Percentiles rank a stretch among this genome's conserved stretches.
Evolutionary conservation across 1,140 invertebrate species (phyloP).

Genomic region (Triops longicaudatus): DNA sequence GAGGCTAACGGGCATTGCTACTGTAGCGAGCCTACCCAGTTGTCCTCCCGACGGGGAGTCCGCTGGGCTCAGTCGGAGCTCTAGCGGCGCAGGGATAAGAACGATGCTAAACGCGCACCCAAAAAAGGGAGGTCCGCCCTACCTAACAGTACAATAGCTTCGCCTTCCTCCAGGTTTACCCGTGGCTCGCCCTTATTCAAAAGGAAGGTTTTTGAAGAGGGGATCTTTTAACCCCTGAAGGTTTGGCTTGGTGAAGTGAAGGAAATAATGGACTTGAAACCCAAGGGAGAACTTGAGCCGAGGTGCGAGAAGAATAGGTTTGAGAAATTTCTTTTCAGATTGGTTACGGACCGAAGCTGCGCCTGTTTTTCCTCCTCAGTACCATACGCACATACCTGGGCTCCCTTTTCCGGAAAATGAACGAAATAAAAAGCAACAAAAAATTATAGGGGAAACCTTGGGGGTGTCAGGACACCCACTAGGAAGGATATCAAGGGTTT

Average conservation of each 20-base stretch:
- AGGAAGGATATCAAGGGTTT: conserved; percentile 8
- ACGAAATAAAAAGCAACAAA: neutral
- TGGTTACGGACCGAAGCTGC: neutral
- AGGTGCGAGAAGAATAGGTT: conserved; percentile 14
- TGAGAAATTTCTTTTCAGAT: neutral
- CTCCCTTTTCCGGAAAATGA: neutral
- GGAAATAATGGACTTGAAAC: neutral
- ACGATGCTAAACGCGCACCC: neutral
- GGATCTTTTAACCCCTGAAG: too few relatives aligned
- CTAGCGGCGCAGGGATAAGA: neutral
- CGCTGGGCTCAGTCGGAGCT: neutral
- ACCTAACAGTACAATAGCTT: neutral
- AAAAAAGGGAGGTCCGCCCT: neutral
- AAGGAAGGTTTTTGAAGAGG: too few relatives aligned
- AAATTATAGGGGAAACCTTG: neutral
- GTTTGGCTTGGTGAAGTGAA: neutral
- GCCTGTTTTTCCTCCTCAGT: neutral
- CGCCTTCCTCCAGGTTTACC: too few relatives aligned
- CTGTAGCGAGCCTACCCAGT: neutral
- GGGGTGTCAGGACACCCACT: neutral
- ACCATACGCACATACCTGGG: neutral
- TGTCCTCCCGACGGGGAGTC: neutral
- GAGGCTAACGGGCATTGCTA: too few relatives aligned
- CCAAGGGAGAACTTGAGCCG: neutral
- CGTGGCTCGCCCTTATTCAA: too few relatives aligned